Conservation (phyloP, 2,888 invertebrate genomes). For the Hypsopygia costalis region DNA sequence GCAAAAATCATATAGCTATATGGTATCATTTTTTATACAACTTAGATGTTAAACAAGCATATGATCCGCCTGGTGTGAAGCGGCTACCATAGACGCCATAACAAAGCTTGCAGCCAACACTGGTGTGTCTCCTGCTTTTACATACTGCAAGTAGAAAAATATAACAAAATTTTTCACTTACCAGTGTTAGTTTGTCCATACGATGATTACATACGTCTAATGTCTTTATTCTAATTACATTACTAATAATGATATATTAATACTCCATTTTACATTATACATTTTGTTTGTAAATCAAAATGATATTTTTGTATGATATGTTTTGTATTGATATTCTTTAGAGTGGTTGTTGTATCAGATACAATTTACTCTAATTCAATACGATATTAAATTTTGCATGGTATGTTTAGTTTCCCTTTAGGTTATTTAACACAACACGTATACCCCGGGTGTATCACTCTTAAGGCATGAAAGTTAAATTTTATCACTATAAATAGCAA, state of each 20-base stretch:
- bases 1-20: no score
- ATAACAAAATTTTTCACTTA: not conserved
- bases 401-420: constrained; percentile 24
- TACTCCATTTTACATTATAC: constrained; percentile 19
- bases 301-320: constrained; percentile 60
- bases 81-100: no score
- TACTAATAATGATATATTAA: constrained; percentile 4
- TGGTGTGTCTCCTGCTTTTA: no score
- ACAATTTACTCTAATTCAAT: constrained; percentile 67
- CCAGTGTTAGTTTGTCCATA: not conserved
- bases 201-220: not conserved
- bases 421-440: constrained; percentile 19
- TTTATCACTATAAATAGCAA: no score
- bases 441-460: constrained; percentile 66
- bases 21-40: no score
- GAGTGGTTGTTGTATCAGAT: constrained; percentile 70
- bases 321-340: constrained; percentile 76
- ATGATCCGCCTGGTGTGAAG: no score
- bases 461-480: constrained; percentile 31
- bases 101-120: no score
- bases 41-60: no score
- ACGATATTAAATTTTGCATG: constrained; percentile 46
- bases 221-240: not conserved
- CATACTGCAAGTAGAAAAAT: no score
- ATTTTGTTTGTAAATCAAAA: no score